Evolutionary conservation across 1,140 invertebrate genomes (phyloP).

Genomic region (Idris sp.): DNA sequence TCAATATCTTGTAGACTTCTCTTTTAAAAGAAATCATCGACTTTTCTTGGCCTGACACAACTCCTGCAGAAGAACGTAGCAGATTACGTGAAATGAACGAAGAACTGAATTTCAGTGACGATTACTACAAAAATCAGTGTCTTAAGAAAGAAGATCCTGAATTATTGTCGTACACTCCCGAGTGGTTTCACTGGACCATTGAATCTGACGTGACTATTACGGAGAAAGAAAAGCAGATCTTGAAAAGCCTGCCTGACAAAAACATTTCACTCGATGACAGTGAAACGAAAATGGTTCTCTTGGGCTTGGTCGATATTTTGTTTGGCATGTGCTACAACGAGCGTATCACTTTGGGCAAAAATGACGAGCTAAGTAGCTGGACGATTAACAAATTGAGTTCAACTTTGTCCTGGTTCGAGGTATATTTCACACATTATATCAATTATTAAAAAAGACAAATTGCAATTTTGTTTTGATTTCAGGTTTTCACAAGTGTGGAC

Average conservation of each 20-base stretch:
- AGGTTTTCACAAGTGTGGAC: constrained; percentile 81
- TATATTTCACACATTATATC: too few relatives aligned
- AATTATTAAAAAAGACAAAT: too few relatives aligned
- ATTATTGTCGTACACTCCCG: constrained; percentile 75
- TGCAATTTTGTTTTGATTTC: too few relatives aligned
- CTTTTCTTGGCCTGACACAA: constrained; percentile 81
- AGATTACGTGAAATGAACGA: constrained; percentile 81
- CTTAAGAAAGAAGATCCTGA: constrained; percentile 79
- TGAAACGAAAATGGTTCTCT: constrained; percentile 80
- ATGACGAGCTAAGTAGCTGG: constrained; percentile 90
- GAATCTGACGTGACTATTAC: constrained; percentile 79
- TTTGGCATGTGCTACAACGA: constrained; percentile 90
- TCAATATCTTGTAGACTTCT: too few relatives aligned
- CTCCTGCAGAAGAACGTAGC: constrained; percentile 80
- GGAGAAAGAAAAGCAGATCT: constrained; percentile 82
- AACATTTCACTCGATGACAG: constrained; percentile 84
- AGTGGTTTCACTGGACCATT: constrained; percentile 77
- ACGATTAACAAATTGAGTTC: constrained; percentile 90
- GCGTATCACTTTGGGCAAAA: constrained; percentile 87
- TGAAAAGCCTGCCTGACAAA: constrained; percentile 88
- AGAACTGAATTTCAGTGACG: constrained; percentile 84
- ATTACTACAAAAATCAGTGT: too few relatives aligned
- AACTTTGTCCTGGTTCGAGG: constrained; percentile 89
- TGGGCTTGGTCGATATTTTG: constrained; percentile 90
- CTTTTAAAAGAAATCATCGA: constrained; percentile 78